A percentile compares a stretch with the other conserved stretches of the same genome.
These are phyloP conservation scores for Leuciscus idus DNA, from an alignment of 2,113 vertebrate genomes.

Conservation along the genomic window DNA sequence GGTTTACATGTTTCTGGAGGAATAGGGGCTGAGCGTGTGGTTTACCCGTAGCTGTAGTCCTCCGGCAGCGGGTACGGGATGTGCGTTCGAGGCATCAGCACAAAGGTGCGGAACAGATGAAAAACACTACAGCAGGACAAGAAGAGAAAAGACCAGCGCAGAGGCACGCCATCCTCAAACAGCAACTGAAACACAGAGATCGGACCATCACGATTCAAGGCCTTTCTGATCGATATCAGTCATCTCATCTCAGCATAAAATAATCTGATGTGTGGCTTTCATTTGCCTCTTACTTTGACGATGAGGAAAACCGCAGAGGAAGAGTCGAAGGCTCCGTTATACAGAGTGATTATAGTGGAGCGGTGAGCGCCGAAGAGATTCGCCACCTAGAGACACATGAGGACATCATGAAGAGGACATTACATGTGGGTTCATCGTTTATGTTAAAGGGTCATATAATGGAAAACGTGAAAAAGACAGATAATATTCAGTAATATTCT, in stretches of 20 bases:
- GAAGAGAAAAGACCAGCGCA: slow-evolving; percentile 83
- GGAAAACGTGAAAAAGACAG: not conserved
- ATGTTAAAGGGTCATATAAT: not conserved
- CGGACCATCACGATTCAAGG: not conserved
- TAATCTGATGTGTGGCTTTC: not conserved
- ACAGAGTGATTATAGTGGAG: slow-evolving; percentile 91
- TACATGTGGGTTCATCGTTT: not conserved
- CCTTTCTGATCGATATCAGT: not conserved
- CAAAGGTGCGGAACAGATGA: slow-evolving; percentile 85
- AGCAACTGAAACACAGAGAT: slow-evolving; percentile 76
- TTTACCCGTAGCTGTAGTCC: slow-evolving; percentile 85
- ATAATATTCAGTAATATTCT: too few relatives aligned
- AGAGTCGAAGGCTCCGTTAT: slow-evolving; percentile 93
- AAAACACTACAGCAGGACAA: slow-evolving; percentile 79
- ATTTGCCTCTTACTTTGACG: slow-evolving; percentile 80
- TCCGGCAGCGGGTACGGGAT: slow-evolving; percentile 86
- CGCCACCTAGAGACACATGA: slow-evolving; percentile 77
- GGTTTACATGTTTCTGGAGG: too few relatives aligned
- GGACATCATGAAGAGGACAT: not conserved
- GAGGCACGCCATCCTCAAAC: slow-evolving; percentile 74
- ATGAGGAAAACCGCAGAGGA: slow-evolving; percentile 88
- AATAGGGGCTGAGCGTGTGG: not conserved
- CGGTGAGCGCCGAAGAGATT: slow-evolving; percentile 89
- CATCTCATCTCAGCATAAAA: not conserved
- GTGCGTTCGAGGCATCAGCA: slow-evolving; percentile 82